Percentiles rank a stretch among this genome's conserved stretches.
These are phyloP conservation scores for Danio jaintianensis DNA, from an alignment of 2,797 vertebrate species.

Conservation along the genomic window DNA sequence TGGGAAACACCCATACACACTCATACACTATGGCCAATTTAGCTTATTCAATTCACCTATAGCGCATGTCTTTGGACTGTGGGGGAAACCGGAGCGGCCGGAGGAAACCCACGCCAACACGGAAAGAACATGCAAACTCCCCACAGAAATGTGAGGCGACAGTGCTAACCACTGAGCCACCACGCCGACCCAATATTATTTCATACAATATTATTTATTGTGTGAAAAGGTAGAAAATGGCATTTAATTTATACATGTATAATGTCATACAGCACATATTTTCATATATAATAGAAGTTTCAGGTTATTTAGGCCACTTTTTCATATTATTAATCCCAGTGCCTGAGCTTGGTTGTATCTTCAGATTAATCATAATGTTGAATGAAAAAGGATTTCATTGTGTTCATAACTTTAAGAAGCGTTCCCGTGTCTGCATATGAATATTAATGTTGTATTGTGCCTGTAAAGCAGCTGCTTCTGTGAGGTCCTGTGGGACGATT, in stretches of 20 bases:
- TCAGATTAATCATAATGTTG: background rate
- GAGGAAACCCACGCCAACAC: too few species aligned
- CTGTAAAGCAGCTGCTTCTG: constrained; percentile 68
- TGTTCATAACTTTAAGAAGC: background rate
- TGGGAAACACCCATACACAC: too few species aligned
- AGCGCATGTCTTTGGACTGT: too few species aligned
- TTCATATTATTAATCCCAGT: background rate
- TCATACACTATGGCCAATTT: too few species aligned
- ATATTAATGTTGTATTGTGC: constrained; percentile 75
- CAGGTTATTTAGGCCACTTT: background rate
- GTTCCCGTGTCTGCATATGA: constrained; percentile 60
- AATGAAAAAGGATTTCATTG: background rate
- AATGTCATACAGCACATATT: background rate
- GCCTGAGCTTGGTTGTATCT: background rate
- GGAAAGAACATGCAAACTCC: too few species aligned
- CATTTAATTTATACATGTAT: background rate
- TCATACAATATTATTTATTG: too few species aligned
- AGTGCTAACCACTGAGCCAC: too few species aligned
- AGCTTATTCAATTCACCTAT: too few species aligned
- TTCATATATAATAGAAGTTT: background rate
- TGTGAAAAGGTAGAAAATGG: background rate
- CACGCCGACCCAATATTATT: too few species aligned
- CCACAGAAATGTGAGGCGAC: too few species aligned
- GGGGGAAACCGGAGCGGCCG: too few species aligned
- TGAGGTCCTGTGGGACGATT: constrained; percentile 66